Evolutionary conservation across 2,888 invertebrate species (phyloP), one percentile per base, ranked within the genome.

Genomic region (Diplolepis rosae): DNA sequence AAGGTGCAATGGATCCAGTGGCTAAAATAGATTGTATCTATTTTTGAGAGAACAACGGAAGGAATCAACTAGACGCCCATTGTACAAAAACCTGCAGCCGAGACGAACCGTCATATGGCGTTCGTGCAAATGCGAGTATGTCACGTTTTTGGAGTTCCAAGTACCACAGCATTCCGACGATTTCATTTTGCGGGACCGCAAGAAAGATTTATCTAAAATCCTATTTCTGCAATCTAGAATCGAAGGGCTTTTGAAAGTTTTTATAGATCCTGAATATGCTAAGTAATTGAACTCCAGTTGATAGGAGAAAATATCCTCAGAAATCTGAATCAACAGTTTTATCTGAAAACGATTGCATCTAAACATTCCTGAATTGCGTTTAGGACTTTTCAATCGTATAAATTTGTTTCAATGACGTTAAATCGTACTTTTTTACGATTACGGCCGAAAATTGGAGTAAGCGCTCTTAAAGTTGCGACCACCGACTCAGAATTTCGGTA

Each of bases 231-330:
- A n/a, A 28, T 54, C 18, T 18, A 4, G 11, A 15, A 45, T 45
- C 18, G 18, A 18, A 45, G 9, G 18, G 15, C 45, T 45, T 45
- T 45, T 45, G 9, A 45, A 45, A 45, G 45, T 9, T 45, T 45
- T 9, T 45, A 22, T 15, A 18, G 45, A 45, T 18, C 18, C 45
- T 45, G 18, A 2, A 18, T 6, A 13, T n/a, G 24, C 61, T 39
- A 61, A 61, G 61, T 61, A 32, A 61, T 61, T 39, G 35, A 61
- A 61, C 22, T 39, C 24, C 61, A 39, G 61, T 32, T 6, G 24
- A 39, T 7, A 24, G 13, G 13, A 6, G 7, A 61, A n/a, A 35
- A 39, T 2, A n/a, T 61, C n/a, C 35, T 39, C 35, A 39, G 27
- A 52, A 52, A 52, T 52, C n/a, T n/a, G n/a, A n/a, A n/a, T n/a